Percentiles rank a stretch among this genome's conserved stretches.
Conservation (phyloP, 2,888 invertebrate genomes). For the Hyposoter didymator region DNA sequence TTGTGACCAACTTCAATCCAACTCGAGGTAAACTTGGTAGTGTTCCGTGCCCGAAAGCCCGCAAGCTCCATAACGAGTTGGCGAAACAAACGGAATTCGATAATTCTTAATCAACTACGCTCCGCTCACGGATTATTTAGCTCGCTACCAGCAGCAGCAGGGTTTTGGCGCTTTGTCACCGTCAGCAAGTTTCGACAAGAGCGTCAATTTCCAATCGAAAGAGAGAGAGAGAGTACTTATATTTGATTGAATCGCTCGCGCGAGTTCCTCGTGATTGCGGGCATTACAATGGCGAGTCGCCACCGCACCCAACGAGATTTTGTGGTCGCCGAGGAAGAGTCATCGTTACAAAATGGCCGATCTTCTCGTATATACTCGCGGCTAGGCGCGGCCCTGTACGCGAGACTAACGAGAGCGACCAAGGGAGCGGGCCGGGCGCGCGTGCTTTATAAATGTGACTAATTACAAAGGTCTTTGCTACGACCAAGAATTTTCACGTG, state of each 20-base stretch:
- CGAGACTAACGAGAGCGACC: too few species aligned
- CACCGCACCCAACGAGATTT: neutral
- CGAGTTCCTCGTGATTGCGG: neutral
- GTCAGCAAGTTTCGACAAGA: neutral
- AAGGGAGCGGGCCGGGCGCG: slow-evolving; percentile 66
- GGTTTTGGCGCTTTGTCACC: neutral
- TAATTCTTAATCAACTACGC: slow-evolving; percentile 66
- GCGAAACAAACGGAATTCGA: slow-evolving; percentile 67
- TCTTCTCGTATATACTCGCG: slow-evolving; percentile 11
- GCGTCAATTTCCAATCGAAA: slow-evolving; percentile 9
- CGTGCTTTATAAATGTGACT: slow-evolving; percentile 78
- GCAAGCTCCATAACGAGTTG: slow-evolving; percentile 61
- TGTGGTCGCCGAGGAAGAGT: neutral
- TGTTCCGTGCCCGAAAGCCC: slow-evolving; percentile 13
- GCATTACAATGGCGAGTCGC: neutral
- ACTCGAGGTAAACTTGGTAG: slow-evolving; percentile 51
- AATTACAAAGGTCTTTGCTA: slow-evolving; percentile 80
- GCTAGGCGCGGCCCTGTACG: slow-evolving; percentile 43
- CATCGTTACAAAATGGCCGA: slow-evolving; percentile 59
- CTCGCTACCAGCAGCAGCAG: neutral
- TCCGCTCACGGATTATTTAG: neutral
- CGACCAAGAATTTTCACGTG: slow-evolving; percentile 38
- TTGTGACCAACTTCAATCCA: slow-evolving; percentile 56
- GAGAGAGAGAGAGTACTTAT: neutral
- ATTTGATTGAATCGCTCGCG: slow-evolving; percentile 6